Conservation (phyloP, 1,140 invertebrate species). For the Armadillidium nasatum region DNA sequence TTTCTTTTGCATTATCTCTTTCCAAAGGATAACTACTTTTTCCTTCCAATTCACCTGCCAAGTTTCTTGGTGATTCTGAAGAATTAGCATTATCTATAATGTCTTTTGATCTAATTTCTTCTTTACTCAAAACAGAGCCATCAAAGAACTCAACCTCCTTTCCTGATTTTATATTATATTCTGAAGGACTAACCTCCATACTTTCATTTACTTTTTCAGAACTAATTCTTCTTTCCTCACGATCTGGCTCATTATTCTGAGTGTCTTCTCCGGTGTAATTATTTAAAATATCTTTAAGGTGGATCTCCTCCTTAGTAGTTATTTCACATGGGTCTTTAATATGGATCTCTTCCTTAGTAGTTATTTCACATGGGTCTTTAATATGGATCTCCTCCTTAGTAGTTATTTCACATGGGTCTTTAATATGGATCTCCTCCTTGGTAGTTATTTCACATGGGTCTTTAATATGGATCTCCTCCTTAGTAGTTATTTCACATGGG, state of each 20-base stretch:
- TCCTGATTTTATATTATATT: constrained; percentile 25
- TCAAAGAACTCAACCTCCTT: neutral
- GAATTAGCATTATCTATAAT: constrained; percentile 37
- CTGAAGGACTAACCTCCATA: constrained; percentile 67
- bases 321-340: constrained; percentile 59
- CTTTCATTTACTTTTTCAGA: constrained; percentile 61
- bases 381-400: constrained; percentile 85
- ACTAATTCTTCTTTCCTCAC: constrained; percentile 58
- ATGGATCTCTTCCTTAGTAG: constrained; percentile 86
- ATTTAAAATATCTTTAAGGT: too few species aligned
- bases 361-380: constrained; percentile 57
- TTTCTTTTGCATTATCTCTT: constrained; percentile 58
- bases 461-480: too few species aligned
- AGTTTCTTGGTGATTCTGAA: too few species aligned
- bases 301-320: constrained; percentile 85
- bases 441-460: constrained; percentile 62
- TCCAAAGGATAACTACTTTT: constrained; percentile 52
- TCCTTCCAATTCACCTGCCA: constrained; percentile 51
- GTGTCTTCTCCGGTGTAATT: constrained; percentile 75
- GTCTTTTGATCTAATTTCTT: constrained; percentile 52
- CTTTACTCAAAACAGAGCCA: neutral
- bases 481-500: too few species aligned
- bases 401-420: constrained; percentile 58
- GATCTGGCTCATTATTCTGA: constrained; percentile 78
- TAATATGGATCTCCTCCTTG: constrained; percentile 79